Evolutionary conservation across 2,888 invertebrate genomes (phyloP).

Genomic region (Phlogophora meticulosa): DNA sequence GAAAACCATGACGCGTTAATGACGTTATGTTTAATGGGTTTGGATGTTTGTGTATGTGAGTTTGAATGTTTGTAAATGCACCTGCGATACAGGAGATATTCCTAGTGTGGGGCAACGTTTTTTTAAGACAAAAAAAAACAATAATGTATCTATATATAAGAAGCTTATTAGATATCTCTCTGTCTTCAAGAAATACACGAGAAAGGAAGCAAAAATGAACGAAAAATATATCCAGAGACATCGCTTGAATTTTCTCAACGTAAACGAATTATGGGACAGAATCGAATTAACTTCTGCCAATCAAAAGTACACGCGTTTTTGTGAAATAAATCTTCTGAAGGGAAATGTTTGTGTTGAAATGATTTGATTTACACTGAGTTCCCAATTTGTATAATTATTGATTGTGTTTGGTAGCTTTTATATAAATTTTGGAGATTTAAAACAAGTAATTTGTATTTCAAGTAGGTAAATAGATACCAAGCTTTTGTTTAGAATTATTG

Average conservation of each 20-base stretch:
- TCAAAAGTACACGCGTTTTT: conserved; percentile 11
- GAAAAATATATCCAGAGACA: background rate
- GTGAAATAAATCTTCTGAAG: conserved; percentile 16
- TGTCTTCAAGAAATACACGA: too few species aligned
- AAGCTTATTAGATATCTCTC: background rate
- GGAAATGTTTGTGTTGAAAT: conserved; percentile 19
- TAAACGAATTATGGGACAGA: conserved; percentile 33
- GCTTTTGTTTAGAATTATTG: too few species aligned
- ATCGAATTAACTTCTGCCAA: conserved; percentile 34
- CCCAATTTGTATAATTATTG: background rate
- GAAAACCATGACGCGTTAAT: too few species aligned
- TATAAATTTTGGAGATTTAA: too few species aligned
- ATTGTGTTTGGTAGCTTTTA: background rate
- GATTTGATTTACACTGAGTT: conserved; percentile 5
- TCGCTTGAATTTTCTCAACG: conserved; percentile 7
- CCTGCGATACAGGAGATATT: too few species aligned
- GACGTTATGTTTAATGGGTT: too few species aligned
- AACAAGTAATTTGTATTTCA: too few species aligned
- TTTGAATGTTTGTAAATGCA: too few species aligned
- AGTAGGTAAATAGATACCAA: too few species aligned
- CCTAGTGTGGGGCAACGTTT: too few species aligned
- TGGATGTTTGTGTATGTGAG: too few species aligned
- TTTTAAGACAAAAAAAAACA: background rate
- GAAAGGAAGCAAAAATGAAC: background rate
- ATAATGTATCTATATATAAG: too few species aligned